Percentiles rank a stretch among this genome's conserved stretches.
Conservation (phyloP, 2,797 vertebrate genomes). For the Brachymystax lenok region DNA sequence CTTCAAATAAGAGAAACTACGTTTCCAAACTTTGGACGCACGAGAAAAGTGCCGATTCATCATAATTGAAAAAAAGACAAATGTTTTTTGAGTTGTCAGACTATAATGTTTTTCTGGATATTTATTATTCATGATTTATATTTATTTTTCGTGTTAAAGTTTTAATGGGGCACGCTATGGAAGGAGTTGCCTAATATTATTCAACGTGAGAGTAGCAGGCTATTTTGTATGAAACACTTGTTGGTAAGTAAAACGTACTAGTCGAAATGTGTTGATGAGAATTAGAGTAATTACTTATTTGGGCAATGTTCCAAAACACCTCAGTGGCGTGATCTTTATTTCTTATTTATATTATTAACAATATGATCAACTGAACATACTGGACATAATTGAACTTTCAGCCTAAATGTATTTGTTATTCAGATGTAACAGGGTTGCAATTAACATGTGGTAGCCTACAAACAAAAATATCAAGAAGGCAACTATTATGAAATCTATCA, state of each 20-base stretch:
- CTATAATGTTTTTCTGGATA: not conserved
- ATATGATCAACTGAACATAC: too few species aligned
- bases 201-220: not conserved
- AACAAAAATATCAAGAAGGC: not conserved
- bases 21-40: not conserved
- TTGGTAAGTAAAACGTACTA: not conserved
- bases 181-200: too few species aligned
- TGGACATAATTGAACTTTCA: too few species aligned
- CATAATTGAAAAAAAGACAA: not conserved
- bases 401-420: too few species aligned
- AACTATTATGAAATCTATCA: not conserved
- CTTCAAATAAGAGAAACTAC: not conserved
- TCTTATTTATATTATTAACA: too few species aligned
- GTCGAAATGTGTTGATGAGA: not conserved
- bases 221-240: not conserved
- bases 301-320: not conserved
- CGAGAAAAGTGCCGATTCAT: not conserved
- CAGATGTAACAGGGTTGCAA: not conserved
- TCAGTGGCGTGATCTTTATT: not conserved
- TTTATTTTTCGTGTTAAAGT: not conserved
- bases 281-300: not conserved
- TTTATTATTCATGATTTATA: not conserved
- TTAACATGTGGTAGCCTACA: not conserved
- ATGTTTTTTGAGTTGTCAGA: not conserved
- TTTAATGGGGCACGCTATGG: not conserved